phyloP scores from a whole-genome alignment of 2,797 vertebrate species.

The Sebastes steindachneri region DNA sequence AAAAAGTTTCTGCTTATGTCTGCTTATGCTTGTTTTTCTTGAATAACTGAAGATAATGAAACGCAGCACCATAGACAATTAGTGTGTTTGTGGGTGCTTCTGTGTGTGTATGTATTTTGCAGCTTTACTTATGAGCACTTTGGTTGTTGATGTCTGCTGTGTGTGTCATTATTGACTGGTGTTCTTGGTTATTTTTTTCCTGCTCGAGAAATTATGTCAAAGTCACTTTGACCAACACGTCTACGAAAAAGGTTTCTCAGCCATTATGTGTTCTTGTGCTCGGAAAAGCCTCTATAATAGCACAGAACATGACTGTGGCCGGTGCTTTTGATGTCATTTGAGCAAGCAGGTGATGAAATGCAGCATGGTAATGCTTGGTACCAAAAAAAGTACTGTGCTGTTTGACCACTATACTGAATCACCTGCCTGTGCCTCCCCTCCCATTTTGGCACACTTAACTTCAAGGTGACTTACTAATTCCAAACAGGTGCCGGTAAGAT shows the following conservation, averaged over 20 bases:
- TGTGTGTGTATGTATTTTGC: not conserved
- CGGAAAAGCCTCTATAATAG: not conserved
- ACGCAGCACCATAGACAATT: not conserved
- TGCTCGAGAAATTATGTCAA: not conserved
- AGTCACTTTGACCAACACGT: not conserved
- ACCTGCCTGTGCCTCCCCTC: not conserved
- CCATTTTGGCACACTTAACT: slow-evolving; percentile 6
- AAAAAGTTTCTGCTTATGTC: not conserved
- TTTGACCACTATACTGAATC: slow-evolving; percentile 6
- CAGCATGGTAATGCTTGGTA: not conserved
- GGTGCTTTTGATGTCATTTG: not conserved
- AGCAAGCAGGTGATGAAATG: not conserved
- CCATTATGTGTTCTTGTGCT: not conserved
- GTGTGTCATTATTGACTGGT: not conserved
- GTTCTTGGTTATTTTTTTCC: not conserved
- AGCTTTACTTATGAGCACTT: not conserved
- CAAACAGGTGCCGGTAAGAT: slow-evolving; percentile 28
- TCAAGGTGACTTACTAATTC: slow-evolving; percentile 39
- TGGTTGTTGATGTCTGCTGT: not conserved
- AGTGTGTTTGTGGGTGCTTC: not conserved
- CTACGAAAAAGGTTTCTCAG: not conserved
- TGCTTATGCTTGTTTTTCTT: no score
- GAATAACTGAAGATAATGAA: not conserved
- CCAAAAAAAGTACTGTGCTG: not conserved
- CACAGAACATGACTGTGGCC: not conserved